Base-by-base conservation (phyloP, 2,888 invertebrate species). In the Morpho achilles region DNA sequence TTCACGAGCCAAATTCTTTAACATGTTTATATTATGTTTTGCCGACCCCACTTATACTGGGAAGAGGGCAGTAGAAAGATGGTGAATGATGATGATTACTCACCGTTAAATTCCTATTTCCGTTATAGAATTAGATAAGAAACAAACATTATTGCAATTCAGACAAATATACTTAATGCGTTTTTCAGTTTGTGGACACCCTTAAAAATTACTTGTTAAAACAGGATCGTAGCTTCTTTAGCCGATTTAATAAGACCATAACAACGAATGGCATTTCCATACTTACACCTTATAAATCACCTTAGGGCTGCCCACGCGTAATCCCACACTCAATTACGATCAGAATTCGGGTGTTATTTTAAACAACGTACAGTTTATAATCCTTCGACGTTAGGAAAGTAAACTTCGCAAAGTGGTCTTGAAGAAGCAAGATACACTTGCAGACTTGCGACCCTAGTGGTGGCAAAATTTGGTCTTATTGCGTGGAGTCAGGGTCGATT, bases 251-350 rank as follows among this genome's bases (percentile, higher is more conserved):
- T 59, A 55, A 59, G 47, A 59, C 47, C 50, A 54, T 50, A 10
- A 60, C 61, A 53, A 61, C 58, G 10, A 55, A 58, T 45, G 58
- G 50, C 72, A 82, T 84, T 82, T 79, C 73, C 82, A 82, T 84
- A 77, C 73, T 72, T 71, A 71, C 79, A 79, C 81, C 82, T 77
- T 75, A 81, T 80, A 80, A 77, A 77, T 70, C 73, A 74, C 74
- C 70, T 73, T 67, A 62, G 56, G 66, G 66, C 68, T 64, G 63
- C 81, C 81, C 75, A 82, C 81, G 74, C 75, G 62, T 58, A 48
- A 59, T 63, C 67, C 61, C 59, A 51, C 58, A 62, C 61, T 62
- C 64, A 60, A 64, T 64, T 62, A 62, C 71, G 58, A 58, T 70
- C 58, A 61, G 58, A 68, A 69, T 72, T 71, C 68, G 61, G 64